Evolutionary conservation across 2,888 invertebrate species (phyloP), one percentile per base, ranked within the genome.

Genomic region (Epsilonema sp.): DNA sequence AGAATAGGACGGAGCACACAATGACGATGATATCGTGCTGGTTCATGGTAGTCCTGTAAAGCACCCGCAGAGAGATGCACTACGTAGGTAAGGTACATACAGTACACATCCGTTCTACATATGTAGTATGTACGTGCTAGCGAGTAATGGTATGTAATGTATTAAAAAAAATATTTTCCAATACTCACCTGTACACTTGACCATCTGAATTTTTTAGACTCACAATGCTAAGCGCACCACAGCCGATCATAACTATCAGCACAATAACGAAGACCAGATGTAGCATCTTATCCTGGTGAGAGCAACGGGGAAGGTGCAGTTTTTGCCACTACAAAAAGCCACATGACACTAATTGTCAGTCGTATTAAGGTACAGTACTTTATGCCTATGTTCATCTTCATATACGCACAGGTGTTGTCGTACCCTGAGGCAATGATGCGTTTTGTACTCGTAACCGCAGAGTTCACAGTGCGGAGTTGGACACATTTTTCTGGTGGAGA

Each of bases 381-480:
- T n/a, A n/a, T n/a, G n/a, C n/a, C n/a, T n/a, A n/a, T n/a, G n/a
- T n/a, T n/a, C n/a, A n/a, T n/a, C n/a, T n/a, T n/a, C n/a, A n/a
- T n/a, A n/a, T n/a, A n/a, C n/a, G n/a, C n/a, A n/a, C n/a, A n/a
- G n/a, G n/a, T n/a, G n/a, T n/a, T n/a, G n/a, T 53, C 54, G 58
- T 55, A 73, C 71, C 62, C 68, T 67, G 52, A 72, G 70, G 52
- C 69, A 64, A 54, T 70, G 70, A 53, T 70, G 69, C 54, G 71
- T 60, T 44, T 66, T 62, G 57, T 70, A 73, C 51, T 67, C 65
- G 56, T 68, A 73, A 44, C 71, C 70, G 57, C 73, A 73, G 8
- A 73, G 63, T 58, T 73, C 73, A 63, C 73, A 73, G 37, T 61
- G 61, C 1, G 73, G 70, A 2, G 68, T 65, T 43, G 69, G 69